Base-by-base conservation (phyloP, 2,113 vertebrate species). In the Takifugu bimaculatus region DNA sequence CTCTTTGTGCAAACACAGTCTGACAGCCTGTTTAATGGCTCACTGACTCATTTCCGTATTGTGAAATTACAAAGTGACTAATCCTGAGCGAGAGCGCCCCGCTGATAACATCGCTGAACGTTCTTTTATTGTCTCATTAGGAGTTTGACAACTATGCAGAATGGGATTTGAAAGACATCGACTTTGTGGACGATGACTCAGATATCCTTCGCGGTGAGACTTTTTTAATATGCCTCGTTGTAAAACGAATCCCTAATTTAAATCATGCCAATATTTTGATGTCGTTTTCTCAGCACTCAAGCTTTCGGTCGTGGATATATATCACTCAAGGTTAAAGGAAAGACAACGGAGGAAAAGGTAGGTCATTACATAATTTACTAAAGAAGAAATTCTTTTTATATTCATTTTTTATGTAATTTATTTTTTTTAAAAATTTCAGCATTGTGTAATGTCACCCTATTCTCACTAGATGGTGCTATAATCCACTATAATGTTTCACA, bases 121-220 rank as follows among this genome's bases (percentile, higher is more conserved):
- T 53, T 75, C 29, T 54, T 60, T 68, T 12, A 35, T 14, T 63
- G 10, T 75, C 52, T 49, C 47, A 15, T n/a, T 58, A 98, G 97
- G 97, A 99, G 79, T 99, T 99, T 87, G 97, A 99, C 90, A 99
- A 98, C 91, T 99, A 98, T 11, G 97, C 96, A 26, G 97, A 99
- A 82, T 99, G 97, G 97, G 97, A 99, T 88, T 88, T 99, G 87
- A 98, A 97, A 88, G 97, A 99, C 78, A 98, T 99, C 29, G 96
- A 99, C 86, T 99, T 99, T 93, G 96, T 98, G 68, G 97, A 98
- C 78, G 97, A 99, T 75, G 97, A 99, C 86, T 98, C 97, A 6
- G 97, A 99, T 69, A 91, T 99, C 85, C 89, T 98, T 70, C 96
- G 93, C 39, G 90, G 97, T 98, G 89, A 88, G 93, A 90, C 3